Conservation (phyloP, 2,113 vertebrate genomes). For the Epinephelus cyanopodus region DNA sequence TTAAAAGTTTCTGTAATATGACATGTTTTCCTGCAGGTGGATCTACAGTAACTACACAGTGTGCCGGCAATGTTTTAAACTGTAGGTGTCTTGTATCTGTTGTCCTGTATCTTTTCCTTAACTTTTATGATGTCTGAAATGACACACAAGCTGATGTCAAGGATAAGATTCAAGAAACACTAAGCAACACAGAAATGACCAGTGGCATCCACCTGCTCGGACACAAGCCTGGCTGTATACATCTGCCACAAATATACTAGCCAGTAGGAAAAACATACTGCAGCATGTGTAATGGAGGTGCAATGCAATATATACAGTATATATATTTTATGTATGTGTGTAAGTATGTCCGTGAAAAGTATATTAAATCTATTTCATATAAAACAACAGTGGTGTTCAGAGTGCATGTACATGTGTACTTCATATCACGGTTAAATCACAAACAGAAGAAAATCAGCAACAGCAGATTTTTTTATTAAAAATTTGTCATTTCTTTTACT, state of each 20-base stretch:
- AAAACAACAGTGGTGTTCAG: constrained; percentile 55
- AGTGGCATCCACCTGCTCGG: constrained; percentile 18
- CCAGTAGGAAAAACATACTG: constrained; percentile 45
- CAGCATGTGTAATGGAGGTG: constrained; percentile 72
- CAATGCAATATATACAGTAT: constrained; percentile 72
- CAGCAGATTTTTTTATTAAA: constrained; percentile 23
- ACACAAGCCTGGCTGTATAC: constrained; percentile 37
- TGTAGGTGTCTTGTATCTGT: constrained; percentile 8
- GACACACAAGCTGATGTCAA: constrained; percentile 7
- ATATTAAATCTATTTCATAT: constrained; percentile 85
- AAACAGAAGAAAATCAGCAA: constrained; percentile 7
- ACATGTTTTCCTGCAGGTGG: constrained; percentile 23
- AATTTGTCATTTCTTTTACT: constrained; percentile 68
- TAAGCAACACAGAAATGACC: constrained; percentile 9
- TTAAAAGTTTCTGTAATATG: background rate
- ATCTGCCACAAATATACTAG: constrained; percentile 66
- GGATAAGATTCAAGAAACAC: constrained; percentile 8
- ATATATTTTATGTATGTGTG: constrained; percentile 65
- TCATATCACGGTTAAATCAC: constrained; percentile 1
- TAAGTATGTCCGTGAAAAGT: constrained; percentile 74
- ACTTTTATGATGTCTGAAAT: background rate
- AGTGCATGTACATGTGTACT: constrained; percentile 40
- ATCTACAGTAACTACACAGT: constrained; percentile 18
- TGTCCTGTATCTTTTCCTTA: constrained; percentile 12
- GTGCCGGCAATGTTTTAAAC: constrained; percentile 19